These are phyloP conservation scores for Leptocoma aspasia DNA, from an alignment of 2,113 vertebrate genomes.

Conservation along the genomic window DNA sequence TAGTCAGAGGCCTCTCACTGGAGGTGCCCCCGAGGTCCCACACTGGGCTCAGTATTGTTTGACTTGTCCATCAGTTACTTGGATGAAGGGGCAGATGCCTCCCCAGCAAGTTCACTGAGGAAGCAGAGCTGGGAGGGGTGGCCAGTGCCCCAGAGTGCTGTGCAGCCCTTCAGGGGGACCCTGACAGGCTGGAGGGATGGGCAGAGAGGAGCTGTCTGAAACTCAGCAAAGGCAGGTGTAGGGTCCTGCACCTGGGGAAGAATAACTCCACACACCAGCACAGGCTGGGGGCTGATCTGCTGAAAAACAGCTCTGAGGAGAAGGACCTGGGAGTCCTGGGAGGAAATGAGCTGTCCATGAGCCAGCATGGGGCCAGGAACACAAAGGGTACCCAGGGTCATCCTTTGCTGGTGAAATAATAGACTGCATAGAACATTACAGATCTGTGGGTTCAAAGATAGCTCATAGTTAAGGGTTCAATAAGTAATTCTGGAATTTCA, in stretches of 20 bases:
- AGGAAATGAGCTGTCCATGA: not conserved
- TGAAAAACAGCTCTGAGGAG: not conserved
- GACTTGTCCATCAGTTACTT: not conserved
- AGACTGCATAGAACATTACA: not conserved
- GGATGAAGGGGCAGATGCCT: not conserved
- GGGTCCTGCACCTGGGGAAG: not conserved
- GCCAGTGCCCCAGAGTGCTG: rapidly evolving
- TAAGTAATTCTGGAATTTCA: not conserved
- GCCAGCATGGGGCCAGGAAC: not conserved
- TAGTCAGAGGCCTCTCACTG: not conserved
- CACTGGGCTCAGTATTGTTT: not conserved
- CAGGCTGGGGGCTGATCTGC: no score
- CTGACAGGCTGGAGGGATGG: not conserved
- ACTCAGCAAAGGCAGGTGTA: not conserved
- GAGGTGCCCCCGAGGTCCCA: not conserved
- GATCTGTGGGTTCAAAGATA: not conserved
- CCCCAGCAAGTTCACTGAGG: not conserved
- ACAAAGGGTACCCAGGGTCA: no score
- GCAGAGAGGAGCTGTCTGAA: not conserved
- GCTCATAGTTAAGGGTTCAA: not conserved
- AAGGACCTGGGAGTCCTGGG: not conserved
- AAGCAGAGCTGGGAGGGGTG: not conserved
- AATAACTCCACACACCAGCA: not conserved
- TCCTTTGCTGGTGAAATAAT: not conserved
- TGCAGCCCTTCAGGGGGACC: not conserved